Conservation (phyloP, 1,140 invertebrate genomes). For the Drosophila gunungcola region DNA sequence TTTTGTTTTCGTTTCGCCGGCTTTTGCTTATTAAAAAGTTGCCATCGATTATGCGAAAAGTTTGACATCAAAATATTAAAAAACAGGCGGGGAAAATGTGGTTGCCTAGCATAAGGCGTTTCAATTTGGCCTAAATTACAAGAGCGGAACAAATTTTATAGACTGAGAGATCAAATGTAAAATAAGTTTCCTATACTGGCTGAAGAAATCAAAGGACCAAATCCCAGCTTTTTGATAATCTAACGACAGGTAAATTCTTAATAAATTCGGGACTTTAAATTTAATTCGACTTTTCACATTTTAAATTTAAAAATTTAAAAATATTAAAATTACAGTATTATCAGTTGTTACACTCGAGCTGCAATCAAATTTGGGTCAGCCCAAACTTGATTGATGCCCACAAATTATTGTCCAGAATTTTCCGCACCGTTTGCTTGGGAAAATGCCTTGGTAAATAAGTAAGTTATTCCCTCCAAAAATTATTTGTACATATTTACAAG, state of each 20-base stretch:
- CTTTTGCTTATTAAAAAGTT: conserved; percentile 77
- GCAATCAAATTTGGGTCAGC: neutral
- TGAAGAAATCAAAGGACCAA: conserved; percentile 10
- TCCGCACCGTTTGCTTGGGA: neutral
- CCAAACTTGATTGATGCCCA: conserved; percentile 22
- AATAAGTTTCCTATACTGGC: conserved; percentile 14
- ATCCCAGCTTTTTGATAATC: conserved; percentile 7
- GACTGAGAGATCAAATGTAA: neutral
- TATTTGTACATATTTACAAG: conserved; percentile 36
- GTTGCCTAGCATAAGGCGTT: conserved; percentile 24
- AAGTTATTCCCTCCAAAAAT: conserved; percentile 16
- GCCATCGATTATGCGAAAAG: conserved; percentile 56
- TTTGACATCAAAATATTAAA: conserved; percentile 44
- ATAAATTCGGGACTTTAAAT: too few species aligned
- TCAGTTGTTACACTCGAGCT: neutral
- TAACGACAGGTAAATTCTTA: neutral
- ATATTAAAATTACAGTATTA: too few species aligned
- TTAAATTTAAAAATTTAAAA: too few species aligned
- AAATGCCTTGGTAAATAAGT: conserved; percentile 19
- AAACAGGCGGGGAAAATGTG: neutral
- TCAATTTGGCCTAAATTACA: conserved; percentile 8
- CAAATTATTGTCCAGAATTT: neutral
- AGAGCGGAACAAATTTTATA: neutral
- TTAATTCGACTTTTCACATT: too few species aligned
- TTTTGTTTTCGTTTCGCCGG: conserved; percentile 41